A percentile compares a stretch with the other conserved stretches of the same genome.
Conservation (phyloP, 2,113 vertebrate species). For the Cricetomys ansorgei region DNA sequence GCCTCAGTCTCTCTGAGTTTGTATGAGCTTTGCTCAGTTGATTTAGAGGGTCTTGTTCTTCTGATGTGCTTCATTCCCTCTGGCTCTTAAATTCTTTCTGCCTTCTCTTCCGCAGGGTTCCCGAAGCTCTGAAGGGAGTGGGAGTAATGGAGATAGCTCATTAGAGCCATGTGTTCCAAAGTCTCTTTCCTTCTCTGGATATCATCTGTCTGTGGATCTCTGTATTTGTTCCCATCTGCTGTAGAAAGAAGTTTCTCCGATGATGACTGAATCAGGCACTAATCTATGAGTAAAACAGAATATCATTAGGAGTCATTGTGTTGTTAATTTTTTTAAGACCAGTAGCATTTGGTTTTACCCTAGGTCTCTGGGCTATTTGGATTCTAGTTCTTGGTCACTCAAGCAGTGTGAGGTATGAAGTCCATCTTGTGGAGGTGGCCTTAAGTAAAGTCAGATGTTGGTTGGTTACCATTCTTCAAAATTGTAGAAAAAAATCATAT, state of each 20-base stretch:
- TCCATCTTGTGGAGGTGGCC: background rate
- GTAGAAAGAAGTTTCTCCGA: background rate
- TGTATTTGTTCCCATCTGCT: background rate
- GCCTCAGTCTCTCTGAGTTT: background rate
- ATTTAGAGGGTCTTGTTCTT: background rate
- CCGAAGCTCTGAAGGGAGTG: background rate
- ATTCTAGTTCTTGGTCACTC: background rate
- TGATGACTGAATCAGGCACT: background rate
- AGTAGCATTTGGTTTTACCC: background rate
- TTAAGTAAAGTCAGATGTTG: background rate
- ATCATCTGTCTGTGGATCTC: background rate
- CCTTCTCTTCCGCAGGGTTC: background rate
- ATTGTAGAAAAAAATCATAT: background rate
- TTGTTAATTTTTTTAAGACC: no score
- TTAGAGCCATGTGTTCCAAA: background rate
- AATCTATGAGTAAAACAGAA: background rate
- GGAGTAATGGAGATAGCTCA: background rate
- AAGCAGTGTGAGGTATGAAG: background rate
- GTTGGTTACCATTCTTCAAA: background rate
- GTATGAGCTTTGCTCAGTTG: background rate
- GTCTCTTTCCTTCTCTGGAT: background rate
- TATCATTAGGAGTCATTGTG: no score
- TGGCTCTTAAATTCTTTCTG: background rate
- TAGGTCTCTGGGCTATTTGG: background rate
- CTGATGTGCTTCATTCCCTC: background rate